Evolutionary conservation across 2,888 invertebrate genomes (phyloP), one percentile per base, ranked within the genome.

Genomic region (Trisateles emortualis): DNA sequence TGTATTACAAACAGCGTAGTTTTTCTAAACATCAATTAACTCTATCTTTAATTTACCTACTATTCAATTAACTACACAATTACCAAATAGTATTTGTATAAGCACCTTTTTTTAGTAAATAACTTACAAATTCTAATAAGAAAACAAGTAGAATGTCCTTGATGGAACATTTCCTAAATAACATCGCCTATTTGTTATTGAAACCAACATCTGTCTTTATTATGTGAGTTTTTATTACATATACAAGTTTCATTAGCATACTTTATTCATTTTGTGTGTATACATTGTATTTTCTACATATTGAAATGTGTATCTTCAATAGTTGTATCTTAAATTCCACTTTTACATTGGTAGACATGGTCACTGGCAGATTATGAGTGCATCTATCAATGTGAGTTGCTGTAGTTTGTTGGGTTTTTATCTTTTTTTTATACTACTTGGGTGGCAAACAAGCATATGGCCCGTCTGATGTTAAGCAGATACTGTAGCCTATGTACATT

Each of bases 81-180:
- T 19, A 19, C 19, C 5, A 19, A 3, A 3, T 19, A 3, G 19
- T 19, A 19, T 19, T 19, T 3, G 19, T 3, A 19, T 19, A 2
- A 19, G 5, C 5, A 2, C 5, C 19, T 19, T 5, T 19, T 19
- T 26, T 1, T 8, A 26, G 3, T 30, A 16, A 9, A 3, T 16
- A 13, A 13, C 8, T 19, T 53, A 56, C n/a, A 57, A 29, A 59
- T 61, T 72, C 56, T 48, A 61, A 8, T 66, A 55, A 58, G 64
- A 64, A 55, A 64, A 61, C 47, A 64, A 66, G 52, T 58, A 38
- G 43, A 59, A 56, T 72, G 71, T 64, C 71, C 72, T 71, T 72
- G 70, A 55, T 39, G 4, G 14, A 40, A 61, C 45, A 42, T 48
- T 52, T 57, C 51, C 30, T 52, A 46, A 55, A 62, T 42, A 56